These are phyloP conservation scores for Aphrophora alni DNA, from an alignment of 2,888 invertebrate genomes.

Conservation along the genomic window DNA sequence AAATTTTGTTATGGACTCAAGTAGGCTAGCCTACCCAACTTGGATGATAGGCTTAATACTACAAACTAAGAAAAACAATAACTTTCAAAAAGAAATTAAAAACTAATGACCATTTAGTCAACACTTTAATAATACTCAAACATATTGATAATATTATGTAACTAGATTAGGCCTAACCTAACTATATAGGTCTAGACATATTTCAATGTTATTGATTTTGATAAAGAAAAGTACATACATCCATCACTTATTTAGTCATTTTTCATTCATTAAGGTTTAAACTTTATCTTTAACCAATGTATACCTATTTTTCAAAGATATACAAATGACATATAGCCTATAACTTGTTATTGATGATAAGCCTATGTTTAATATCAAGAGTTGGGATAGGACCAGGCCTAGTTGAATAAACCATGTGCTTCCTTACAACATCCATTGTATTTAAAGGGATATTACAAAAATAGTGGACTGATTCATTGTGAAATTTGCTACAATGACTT, in stretches of 20 bases:
- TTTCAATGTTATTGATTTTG: not conserved
- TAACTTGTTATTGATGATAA: not conserved
- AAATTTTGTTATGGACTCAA: too few relatives aligned
- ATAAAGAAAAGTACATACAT: too few relatives aligned
- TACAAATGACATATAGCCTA: not conserved
- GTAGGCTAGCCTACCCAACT: too few relatives aligned
- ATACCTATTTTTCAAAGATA: too few relatives aligned
- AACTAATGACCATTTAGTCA: not conserved
- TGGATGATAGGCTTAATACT: too few relatives aligned
- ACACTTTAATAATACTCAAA: not conserved
- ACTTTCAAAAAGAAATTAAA: too few relatives aligned
- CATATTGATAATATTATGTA: not conserved
- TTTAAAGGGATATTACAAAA: not conserved
- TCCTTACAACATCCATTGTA: not conserved
- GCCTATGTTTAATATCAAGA: conserved; percentile 23
- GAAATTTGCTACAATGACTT: not conserved
- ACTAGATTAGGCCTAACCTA: not conserved
- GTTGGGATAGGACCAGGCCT: not conserved
- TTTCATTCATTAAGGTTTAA: too few relatives aligned
- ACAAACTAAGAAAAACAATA: too few relatives aligned
- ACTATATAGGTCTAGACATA: not conserved
- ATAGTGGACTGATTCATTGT: not conserved
- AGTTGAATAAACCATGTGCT: not conserved
- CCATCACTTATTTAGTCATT: too few relatives aligned
- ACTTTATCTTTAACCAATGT: too few relatives aligned